Evolutionary conservation across 53 echinoderm and acorn worm species (phyloP).

Genomic region (Temnopleurus reevesii): DNA sequence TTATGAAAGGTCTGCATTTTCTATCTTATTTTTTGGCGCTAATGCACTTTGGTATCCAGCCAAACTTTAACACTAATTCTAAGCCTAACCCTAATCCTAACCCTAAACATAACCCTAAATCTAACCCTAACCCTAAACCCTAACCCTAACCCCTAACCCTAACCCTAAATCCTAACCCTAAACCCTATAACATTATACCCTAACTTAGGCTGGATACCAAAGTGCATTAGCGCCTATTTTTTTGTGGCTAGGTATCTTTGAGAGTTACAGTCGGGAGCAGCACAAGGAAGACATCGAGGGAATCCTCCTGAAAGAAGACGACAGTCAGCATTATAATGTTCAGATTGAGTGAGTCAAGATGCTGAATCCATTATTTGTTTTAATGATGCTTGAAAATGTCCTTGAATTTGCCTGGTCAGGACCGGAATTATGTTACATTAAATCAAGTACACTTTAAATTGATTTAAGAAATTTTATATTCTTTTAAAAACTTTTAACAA

Average conservation of each 20-base stretch:
- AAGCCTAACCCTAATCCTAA: too few relatives aligned
- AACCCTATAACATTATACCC: background rate
- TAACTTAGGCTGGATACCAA: background rate
- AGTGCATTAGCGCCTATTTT: background rate
- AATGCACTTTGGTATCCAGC: too few relatives aligned
- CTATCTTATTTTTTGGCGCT: too few relatives aligned
- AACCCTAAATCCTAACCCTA: background rate
- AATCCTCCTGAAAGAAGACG: slow-evolving; percentile 79
- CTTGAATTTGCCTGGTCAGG: too few relatives aligned
- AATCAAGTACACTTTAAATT: too few relatives aligned
- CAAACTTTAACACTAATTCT: background rate
- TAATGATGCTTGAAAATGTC: too few relatives aligned
- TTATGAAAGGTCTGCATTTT: too few relatives aligned
- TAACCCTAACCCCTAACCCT: background rate
- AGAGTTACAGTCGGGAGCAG: slow-evolving; percentile 77
- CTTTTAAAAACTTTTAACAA: too few relatives aligned
- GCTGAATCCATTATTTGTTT: background rate
- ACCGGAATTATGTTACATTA: too few relatives aligned
- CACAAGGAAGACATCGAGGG: slow-evolving; percentile 74
- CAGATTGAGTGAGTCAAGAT: slow-evolving; percentile 80
- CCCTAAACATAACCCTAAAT: background rate
- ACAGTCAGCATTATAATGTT: slow-evolving; percentile 74
- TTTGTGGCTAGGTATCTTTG: slow-evolving; percentile 67
- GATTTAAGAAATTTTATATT: too few relatives aligned
- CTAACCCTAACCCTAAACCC: background rate